A percentile compares a stretch with the other conserved stretches of the same genome.
Evolutionary conservation across 2,113 vertebrate genomes (phyloP).

Genomic region (Rhagologus leucostigma): DNA sequence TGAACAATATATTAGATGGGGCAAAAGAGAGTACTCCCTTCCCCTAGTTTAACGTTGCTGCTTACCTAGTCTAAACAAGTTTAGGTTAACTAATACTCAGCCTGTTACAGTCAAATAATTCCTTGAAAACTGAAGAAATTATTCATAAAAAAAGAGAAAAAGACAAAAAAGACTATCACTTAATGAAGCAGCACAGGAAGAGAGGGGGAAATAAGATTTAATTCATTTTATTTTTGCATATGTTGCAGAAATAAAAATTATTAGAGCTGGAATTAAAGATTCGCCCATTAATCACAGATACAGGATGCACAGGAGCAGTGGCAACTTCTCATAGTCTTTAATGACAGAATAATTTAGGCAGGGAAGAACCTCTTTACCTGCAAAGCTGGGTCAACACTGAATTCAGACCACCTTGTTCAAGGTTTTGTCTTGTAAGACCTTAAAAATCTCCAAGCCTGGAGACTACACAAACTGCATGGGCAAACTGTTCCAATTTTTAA

Average conservation of each 20-base stretch:
- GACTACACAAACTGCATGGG: not conserved
- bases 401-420: not conserved
- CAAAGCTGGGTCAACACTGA: not conserved
- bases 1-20: not conserved
- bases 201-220: rapidly evolving
- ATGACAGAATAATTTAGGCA: not conserved
- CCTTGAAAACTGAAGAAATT: not conserved
- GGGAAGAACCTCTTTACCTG: not conserved
- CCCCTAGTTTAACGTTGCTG: not conserved
- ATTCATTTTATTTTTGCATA: not conserved
- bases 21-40: not conserved
- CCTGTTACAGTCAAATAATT: not conserved
- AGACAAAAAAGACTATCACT: not conserved
- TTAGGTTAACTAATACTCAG: not conserved
- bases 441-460: not conserved
- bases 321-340: not conserved
- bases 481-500: not conserved
- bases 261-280: not conserved
- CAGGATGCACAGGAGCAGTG: not conserved
- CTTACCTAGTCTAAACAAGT: not conserved
- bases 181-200: not conserved
- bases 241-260: not conserved
- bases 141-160: not conserved
- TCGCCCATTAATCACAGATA: not conserved
- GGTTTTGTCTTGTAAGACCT: not conserved